Conservation (phyloP, 2,113 vertebrate genomes). For the Neolamprologus cancellatus region DNA sequence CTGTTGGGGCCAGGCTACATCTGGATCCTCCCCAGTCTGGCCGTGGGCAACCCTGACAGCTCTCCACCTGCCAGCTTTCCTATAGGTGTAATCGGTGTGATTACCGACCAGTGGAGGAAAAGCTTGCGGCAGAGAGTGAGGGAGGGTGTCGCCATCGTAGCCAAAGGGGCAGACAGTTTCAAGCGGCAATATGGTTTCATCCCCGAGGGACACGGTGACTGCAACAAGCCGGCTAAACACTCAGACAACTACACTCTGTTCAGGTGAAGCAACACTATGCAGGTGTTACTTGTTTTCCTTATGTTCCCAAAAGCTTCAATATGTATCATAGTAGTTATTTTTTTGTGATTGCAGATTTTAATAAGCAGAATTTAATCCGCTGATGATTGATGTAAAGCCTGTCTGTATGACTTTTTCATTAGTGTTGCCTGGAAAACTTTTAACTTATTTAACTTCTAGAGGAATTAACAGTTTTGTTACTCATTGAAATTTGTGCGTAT, state of each 20-base stretch:
- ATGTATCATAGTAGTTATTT: not conserved
- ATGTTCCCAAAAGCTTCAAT: not conserved
- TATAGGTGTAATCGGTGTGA: conserved; percentile 87
- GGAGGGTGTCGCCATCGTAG: conserved; percentile 91
- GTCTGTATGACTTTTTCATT: not conserved
- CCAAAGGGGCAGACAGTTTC: conserved; percentile 86
- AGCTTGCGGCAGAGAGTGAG: conserved; percentile 88
- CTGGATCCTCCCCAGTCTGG: conserved; percentile 90
- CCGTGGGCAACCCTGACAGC: conserved; percentile 85
- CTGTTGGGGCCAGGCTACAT: conserved; percentile 88
- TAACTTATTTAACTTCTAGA: not conserved
- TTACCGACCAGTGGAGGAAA: conserved; percentile 92
- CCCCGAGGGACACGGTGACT: conserved; percentile 80
- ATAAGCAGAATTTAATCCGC: not conserved
- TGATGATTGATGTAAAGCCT: not conserved
- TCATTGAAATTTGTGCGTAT: not conserved
- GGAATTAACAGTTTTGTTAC: not conserved
- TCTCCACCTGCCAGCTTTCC: conserved; percentile 83
- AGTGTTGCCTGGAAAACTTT: not conserved
- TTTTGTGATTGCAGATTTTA: not conserved
- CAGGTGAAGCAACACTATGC: conserved; percentile 71
- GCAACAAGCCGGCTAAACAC: conserved; percentile 62
- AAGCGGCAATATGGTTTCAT: conserved; percentile 77
- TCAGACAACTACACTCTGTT: conserved; percentile 79
- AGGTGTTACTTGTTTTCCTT: not conserved